A percentile compares a stretch with the other conserved stretches of the same genome.
These are phyloP conservation scores for Heterotilapia buettikoferi DNA, from an alignment of 2,113 vertebrate species.

Conservation along the genomic window DNA sequence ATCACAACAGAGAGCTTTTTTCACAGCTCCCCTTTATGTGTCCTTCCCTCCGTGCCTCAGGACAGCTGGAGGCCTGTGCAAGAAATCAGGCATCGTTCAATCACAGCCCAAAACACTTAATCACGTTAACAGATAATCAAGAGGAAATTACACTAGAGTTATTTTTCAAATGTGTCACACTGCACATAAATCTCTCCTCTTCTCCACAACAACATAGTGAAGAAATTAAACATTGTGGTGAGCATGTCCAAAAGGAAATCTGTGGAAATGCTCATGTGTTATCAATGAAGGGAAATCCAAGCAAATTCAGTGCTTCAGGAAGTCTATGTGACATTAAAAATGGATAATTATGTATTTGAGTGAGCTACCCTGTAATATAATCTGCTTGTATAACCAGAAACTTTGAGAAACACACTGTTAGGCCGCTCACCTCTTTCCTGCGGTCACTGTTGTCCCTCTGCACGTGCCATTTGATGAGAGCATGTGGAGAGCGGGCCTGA, in stretches of 20 bases:
- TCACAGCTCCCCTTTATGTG: constrained; percentile 19
- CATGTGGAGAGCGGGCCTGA: constrained; percentile 92
- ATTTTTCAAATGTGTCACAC: constrained; percentile 11
- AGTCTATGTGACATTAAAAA: neutral
- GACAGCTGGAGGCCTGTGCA: constrained; percentile 6
- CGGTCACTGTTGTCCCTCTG: constrained; percentile 93
- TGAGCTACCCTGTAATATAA: neutral
- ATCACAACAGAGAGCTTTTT: constrained; percentile 20
- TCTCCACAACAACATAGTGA: neutral
- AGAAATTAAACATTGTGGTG: neutral
- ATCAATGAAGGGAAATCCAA: neutral
- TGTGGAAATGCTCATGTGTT: neutral
- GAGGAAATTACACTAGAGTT: neutral
- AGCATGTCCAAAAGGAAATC: neutral
- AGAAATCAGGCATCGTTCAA: neutral
- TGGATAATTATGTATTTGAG: neutral
- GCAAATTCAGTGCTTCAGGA: neutral
- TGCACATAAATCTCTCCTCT: neutral
- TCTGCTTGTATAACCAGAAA: neutral
- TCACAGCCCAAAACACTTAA: constrained; percentile 1
- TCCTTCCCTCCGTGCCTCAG: constrained; percentile 1
- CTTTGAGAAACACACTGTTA: neutral
- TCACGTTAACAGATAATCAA: neutral
- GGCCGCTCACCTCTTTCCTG: constrained; percentile 85
- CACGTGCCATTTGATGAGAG: constrained; percentile 90